Base-by-base conservation (phyloP, 2,888 invertebrate genomes). In the Phoenoteleia sp. region DNA sequence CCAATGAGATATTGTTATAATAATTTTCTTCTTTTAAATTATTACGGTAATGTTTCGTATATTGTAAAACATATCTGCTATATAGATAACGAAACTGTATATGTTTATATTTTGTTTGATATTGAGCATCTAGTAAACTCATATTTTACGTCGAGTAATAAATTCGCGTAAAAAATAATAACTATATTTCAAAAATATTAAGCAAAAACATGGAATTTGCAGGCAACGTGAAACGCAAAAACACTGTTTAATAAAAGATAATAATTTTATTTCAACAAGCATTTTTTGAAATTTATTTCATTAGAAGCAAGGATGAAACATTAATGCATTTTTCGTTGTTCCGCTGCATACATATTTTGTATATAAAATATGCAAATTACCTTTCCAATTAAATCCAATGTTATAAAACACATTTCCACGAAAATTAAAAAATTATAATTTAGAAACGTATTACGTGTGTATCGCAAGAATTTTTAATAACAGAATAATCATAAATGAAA, bases 401-500 rank as follows among this genome's bases (percentile, higher is more conserved):
- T 49, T 67, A 45, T 36, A 42, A 36, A 33, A 9, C 56, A 33
- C 42, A 56, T 58, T 54, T 19, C 15, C 4, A 13, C 21, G 29
- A 19, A 21, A 25, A 67, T 17, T 15, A 54, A 79, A 71, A 52
- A 71, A 42, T 45, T 39, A 39, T 17, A 52, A 42, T 77, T 77
- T 60, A 47, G 39, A 29, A 52, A 56, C 39, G 33, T 13, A 69
- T 66, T 49, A 27, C 33, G 27, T 27, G 47, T 60, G 36, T 49
- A 56, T 69, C 39, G 21, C 36, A 60, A 36, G 52, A 77, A 79
- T 71, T 45, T 71, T 71, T 71, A 79, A 62, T 62, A 69, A 79
- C 49, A 29, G 19, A 33, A 11, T 54, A 62, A 62, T 67, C 54
- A 62, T 62, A 62, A 79, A 79, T 54, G 42, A 79, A 71, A 62